These are phyloP conservation scores for Callospermophilus lateralis DNA, from an alignment of 2,113 vertebrate species.

Conservation along the genomic window DNA sequence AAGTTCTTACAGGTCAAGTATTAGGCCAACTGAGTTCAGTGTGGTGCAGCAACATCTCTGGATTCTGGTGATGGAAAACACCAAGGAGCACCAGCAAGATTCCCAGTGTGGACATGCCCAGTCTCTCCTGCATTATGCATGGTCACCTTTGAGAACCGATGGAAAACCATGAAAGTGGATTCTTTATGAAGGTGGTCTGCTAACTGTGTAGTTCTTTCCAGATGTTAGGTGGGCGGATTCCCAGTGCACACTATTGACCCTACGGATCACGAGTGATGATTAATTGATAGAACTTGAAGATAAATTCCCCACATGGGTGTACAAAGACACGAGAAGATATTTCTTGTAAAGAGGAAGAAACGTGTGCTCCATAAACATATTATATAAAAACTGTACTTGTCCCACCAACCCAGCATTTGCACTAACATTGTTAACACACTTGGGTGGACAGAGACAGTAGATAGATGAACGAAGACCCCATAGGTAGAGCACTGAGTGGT, in stretches of 20 bases:
- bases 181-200: neutral
- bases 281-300: neutral
- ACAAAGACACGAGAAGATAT: neutral
- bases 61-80: neutral
- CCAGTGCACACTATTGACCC: neutral
- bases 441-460: neutral
- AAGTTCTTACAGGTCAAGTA: neutral
- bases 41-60: neutral
- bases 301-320: neutral
- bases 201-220: neutral
- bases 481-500: neutral
- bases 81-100: neutral
- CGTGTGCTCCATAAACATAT: neutral
- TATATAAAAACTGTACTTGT: neutral
- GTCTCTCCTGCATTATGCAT: neutral
- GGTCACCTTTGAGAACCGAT: neutral
- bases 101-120: neutral
- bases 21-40: neutral
- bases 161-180: neutral
- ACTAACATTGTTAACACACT: neutral
- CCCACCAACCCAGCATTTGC: neutral
- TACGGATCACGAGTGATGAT: neutral
- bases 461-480: neutral
- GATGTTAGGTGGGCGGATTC: neutral
- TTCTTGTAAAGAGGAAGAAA: neutral